Conservation (phyloP, 2,113 vertebrate genomes). For the Podiceps cristatus region DNA sequence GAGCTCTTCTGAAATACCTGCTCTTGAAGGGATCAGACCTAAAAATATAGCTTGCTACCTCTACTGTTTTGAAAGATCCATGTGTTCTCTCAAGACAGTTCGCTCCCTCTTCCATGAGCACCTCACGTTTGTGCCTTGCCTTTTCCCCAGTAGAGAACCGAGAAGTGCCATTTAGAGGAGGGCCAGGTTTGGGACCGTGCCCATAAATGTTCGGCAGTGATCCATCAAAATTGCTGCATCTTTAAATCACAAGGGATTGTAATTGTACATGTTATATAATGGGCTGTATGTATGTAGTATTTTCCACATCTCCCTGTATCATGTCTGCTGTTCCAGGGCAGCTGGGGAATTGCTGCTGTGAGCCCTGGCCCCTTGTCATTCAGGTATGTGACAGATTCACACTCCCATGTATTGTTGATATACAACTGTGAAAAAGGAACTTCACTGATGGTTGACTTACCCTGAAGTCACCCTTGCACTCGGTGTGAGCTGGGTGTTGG, state of each 20-base stretch:
- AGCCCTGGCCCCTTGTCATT: not conserved
- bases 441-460: not conserved
- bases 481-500: not conserved
- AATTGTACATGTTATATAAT: not conserved
- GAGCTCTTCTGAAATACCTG: not conserved
- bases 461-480: not conserved
- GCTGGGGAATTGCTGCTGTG: not conserved
- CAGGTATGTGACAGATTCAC: not conserved
- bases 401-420: accelerated
- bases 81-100: not conserved
- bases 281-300: not conserved
- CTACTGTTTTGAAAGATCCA: not conserved
- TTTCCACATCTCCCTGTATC: not conserved
- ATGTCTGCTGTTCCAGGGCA: not conserved
- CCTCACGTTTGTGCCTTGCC: not conserved
- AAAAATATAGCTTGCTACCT: not conserved
- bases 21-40: not conserved
- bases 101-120: not conserved
- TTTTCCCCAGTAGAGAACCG: not conserved
- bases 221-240: not conserved
- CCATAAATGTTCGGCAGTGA: not conserved
- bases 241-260: not conserved
- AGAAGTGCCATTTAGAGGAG: not conserved
- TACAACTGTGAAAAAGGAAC: not conserved
- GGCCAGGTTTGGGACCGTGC: not conserved